A percentile compares a stretch with the other conserved stretches of the same genome.
Conservation (phyloP, 2,797 vertebrate genomes). For the Lemur catta region DNA sequence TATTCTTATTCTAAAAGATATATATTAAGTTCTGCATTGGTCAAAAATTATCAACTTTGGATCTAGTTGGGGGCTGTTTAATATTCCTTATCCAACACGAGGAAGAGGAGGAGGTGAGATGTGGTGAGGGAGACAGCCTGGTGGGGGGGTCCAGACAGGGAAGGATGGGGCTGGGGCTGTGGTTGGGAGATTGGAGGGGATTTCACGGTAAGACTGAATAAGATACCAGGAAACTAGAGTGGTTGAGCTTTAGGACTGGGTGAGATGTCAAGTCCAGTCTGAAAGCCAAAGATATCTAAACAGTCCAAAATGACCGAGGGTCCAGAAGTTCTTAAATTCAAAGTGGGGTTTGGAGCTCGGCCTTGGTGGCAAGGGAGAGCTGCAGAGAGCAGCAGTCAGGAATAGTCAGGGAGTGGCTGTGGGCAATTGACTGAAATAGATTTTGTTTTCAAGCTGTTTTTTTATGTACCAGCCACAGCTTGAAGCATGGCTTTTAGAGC, state of each 20-base stretch:
- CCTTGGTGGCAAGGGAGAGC: neutral
- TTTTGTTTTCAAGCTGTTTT: conserved; percentile 61
- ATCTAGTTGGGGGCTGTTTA: neutral
- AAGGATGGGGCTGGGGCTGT: neutral
- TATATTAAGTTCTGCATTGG: neutral
- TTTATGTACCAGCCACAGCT: conserved; percentile 22
- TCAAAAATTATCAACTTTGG: neutral
- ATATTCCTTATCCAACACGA: neutral
- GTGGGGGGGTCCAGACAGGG: rapidly evolving
- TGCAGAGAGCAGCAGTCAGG: neutral
- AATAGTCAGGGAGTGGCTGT: neutral
- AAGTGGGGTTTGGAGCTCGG: neutral
- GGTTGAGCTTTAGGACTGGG: neutral
- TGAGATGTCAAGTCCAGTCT: neutral
- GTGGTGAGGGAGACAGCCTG: neutral
- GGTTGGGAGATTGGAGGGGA: neutral
- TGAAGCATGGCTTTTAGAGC: conserved; percentile 38
- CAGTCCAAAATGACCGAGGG: neutral
- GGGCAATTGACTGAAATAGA: conserved; percentile 32
- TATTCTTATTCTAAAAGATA: neutral
- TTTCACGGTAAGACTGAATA: neutral
- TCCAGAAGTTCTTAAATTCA: neutral
- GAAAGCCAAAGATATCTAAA: neutral
- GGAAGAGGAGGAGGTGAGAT: neutral
- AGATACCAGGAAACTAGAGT: neutral